Conservation (phyloP, 2,888 invertebrate species). For the Abscondita cerata region DNA sequence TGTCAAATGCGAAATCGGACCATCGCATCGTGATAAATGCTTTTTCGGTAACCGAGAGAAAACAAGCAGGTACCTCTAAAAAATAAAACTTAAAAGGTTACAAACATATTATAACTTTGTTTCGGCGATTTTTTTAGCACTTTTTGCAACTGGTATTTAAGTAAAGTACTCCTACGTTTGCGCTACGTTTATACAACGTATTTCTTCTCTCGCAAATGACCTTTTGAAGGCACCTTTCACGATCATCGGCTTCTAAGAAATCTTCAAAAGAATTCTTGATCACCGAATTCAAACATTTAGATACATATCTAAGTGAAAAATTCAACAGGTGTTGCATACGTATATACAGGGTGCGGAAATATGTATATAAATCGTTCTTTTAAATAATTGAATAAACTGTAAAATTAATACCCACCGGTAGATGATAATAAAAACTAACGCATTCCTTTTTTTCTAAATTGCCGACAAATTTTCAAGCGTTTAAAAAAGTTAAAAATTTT, state of each 20-base stretch:
- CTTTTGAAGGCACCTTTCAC: slow-evolving; percentile 5
- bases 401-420: slow-evolving; percentile 4
- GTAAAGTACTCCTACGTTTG: no score
- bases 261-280: slow-evolving; percentile 11
- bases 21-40: neutral
- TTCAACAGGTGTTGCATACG: slow-evolving; percentile 8
- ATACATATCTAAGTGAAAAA: slow-evolving; percentile 10
- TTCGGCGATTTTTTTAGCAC: no score
- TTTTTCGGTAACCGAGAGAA: slow-evolving; percentile 5
- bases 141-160: no score
- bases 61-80: neutral
- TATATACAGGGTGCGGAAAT: slow-evolving; percentile 10
- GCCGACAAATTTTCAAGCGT: no score
- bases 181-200: neutral
- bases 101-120: no score
- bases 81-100: no score
- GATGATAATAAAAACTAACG: no score
- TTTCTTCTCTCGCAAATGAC: slow-evolving; percentile 3
- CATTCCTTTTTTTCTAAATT: no score
- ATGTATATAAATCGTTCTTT: slow-evolving; percentile 3
- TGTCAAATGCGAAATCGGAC: slow-evolving; percentile 8
- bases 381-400: slow-evolving; percentile 8
- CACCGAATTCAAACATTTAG: slow-evolving; percentile 12
- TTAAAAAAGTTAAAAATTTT: no score
- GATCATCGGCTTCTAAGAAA: slow-evolving; percentile 6